These are phyloP conservation scores for Rostratula benghalensis DNA, from an alignment of 2,113 vertebrate genomes.

Conservation along the genomic window DNA sequence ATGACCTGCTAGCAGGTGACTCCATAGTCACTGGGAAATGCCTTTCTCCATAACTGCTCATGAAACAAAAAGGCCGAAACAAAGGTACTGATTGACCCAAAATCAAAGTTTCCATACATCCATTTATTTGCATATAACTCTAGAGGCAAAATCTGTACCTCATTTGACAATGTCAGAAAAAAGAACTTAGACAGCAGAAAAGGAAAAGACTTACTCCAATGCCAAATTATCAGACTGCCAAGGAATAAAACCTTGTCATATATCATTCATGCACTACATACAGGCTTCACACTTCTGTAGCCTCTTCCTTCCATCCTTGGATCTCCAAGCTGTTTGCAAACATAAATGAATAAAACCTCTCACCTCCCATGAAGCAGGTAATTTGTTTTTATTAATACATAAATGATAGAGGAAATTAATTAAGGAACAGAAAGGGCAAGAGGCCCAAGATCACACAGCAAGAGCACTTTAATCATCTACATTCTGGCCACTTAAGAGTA, in stretches of 20 bases:
- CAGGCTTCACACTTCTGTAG: background rate
- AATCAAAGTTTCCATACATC: background rate
- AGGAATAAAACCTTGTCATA: background rate
- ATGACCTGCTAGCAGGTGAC: background rate
- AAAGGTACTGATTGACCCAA: background rate
- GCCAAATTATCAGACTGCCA: background rate
- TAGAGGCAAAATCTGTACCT: background rate
- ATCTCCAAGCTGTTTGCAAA: conserved; percentile 42
- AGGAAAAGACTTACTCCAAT: background rate
- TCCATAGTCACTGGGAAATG: background rate
- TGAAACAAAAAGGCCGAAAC: background rate
- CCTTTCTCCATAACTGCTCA: background rate
- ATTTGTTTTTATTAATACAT: conserved; percentile 65
- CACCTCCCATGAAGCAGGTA: conserved; percentile 48
- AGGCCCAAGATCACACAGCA: conserved; percentile 50
- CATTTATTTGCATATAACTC: background rate
- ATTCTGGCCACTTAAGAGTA: conserved; percentile 31
- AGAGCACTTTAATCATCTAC: conserved; percentile 41
- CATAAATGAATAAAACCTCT: conserved; percentile 42
- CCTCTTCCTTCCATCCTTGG: background rate
- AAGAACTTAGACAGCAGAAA: background rate
- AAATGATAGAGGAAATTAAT: conserved; percentile 65
- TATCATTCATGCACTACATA: conserved; percentile 33
- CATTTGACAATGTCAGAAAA: background rate
- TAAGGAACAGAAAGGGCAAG: conserved; percentile 53